phyloP scores from a whole-genome alignment of 2,797 vertebrate genomes.

The Halcyon smyrnensis region DNA sequence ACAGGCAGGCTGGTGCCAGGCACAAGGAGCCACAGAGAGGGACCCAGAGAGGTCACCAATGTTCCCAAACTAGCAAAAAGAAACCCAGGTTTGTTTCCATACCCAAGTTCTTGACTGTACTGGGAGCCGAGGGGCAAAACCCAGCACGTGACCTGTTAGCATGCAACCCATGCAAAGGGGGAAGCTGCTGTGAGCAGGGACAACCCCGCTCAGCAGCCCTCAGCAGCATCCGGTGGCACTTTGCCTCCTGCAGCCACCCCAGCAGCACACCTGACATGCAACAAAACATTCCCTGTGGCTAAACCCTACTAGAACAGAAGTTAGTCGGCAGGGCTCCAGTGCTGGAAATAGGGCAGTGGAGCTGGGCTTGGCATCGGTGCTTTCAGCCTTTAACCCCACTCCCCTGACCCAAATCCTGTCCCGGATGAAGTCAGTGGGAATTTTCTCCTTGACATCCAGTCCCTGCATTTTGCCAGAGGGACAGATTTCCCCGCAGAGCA shows the following conservation, averaged over 20 bases:
- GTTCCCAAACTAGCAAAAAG: not conserved
- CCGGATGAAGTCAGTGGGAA: not conserved
- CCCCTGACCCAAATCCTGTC: not conserved
- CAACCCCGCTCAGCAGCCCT: not conserved
- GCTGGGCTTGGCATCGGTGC: not conserved
- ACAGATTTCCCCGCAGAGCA: not conserved
- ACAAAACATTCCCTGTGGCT: not conserved
- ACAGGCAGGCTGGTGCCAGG: not conserved
- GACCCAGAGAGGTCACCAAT: not conserved
- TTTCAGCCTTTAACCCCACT: not conserved
- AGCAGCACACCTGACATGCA: rapidly evolving
- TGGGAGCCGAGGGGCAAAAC: not conserved
- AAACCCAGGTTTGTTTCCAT: not conserved
- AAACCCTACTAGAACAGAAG: not conserved
- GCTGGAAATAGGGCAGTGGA: not conserved
- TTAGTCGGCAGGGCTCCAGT: not conserved
- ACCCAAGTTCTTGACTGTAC: not conserved
- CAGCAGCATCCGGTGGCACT: rapidly evolving
- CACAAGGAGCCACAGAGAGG: not conserved
- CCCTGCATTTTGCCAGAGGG: not conserved
- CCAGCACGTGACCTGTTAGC: not conserved
- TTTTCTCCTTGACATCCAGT: not conserved
- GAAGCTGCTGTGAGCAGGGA: not conserved
- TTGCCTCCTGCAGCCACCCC: not conserved
- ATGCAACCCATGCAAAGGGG: not conserved